Base-by-base conservation (phyloP, 2,797 vertebrate species). In the Esox masquinongy region DNA sequence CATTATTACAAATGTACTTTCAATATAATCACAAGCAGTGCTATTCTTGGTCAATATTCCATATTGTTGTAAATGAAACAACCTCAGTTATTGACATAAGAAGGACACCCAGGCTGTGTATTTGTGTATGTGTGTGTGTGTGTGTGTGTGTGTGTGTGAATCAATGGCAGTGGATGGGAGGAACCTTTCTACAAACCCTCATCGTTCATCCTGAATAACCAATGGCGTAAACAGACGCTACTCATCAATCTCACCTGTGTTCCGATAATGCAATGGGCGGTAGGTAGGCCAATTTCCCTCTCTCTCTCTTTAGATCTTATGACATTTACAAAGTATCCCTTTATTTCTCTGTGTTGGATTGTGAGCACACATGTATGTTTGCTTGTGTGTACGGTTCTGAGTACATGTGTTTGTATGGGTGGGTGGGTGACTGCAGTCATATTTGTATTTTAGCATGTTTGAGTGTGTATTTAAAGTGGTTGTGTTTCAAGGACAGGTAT, bases 181-280 rank as follows among this genome's bases (percentile, higher is more conserved):
- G 92, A 92, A 89, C 91, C 89, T 83, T 86, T 85, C 75, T 68
- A 88, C 90, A 91, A 91, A 92, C 88, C 88, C 92, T 94, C 92
- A 93, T 93, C 90, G 92, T 94, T 94, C 92, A 94, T 93, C 89
- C 89, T 89, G 90, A 92, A 93, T 92, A 92, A 93, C 91, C 91
- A 84, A 92, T 92, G 92, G 90, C 84, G 88, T 91, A 91, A 93
- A 92, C 88, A 90, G 89, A 88, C 85, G 83, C 87, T 84, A 83
- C 90, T 92, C 92, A 93, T 92, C 92, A 92, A 92, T 93, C 92
- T 93, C 90, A 90, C 83, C 86, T 90, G 88, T 89, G 84, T 89
- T 91, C 90, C 85, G 50, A 90, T 90, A 90, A 83, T 84, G 80
- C 84, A 85, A 88, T 86, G 85, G 86, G 85, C 86, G 88, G 87